Conservation (phyloP, 2,888 invertebrate genomes). For the Endomychus coccineus region DNA sequence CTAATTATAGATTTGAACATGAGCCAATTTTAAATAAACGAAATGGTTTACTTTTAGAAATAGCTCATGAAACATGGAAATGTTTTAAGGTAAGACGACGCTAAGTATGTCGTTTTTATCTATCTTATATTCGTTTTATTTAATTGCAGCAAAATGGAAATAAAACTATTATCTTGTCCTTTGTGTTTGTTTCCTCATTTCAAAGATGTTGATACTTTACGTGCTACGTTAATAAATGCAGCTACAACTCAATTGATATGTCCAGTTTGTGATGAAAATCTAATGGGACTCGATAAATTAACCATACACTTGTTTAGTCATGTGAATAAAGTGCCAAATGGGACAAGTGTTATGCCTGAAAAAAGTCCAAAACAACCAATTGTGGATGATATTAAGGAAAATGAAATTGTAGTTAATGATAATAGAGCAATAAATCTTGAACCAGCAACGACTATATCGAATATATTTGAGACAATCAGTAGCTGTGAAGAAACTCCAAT, state of each 20-base stretch:
- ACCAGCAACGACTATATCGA: too few relatives aligned
- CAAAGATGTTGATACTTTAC: conserved; percentile 59
- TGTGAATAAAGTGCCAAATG: conserved; percentile 24
- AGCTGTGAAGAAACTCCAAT: background rate
- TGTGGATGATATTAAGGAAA: too few relatives aligned
- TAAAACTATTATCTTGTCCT: conserved; percentile 60
- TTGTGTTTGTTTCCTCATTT: conserved; percentile 70
- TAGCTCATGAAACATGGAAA: background rate
- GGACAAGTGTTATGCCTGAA: conserved; percentile 27
- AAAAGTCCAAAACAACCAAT: conserved; percentile 18
- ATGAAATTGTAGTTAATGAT: too few relatives aligned
- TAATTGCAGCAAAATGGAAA: conserved; percentile 27
- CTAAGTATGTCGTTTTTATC: too few relatives aligned
- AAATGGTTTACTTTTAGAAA: conserved; percentile 1
- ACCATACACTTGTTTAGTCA: conserved; percentile 79
- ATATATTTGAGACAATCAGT: background rate
- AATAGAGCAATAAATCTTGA: too few relatives aligned
- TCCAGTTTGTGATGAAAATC: conserved; percentile 69
- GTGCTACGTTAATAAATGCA: conserved; percentile 64
- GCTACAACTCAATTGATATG: conserved; percentile 68
- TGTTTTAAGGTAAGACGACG: conserved; percentile 6
- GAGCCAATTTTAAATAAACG: conserved; percentile 4
- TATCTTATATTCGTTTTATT: background rate
- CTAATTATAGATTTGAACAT: conserved; percentile 1
- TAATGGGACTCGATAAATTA: conserved; percentile 71